phyloP scores from a whole-genome alignment of 1,140 invertebrate species.

The Eupeodes corollae region DNA sequence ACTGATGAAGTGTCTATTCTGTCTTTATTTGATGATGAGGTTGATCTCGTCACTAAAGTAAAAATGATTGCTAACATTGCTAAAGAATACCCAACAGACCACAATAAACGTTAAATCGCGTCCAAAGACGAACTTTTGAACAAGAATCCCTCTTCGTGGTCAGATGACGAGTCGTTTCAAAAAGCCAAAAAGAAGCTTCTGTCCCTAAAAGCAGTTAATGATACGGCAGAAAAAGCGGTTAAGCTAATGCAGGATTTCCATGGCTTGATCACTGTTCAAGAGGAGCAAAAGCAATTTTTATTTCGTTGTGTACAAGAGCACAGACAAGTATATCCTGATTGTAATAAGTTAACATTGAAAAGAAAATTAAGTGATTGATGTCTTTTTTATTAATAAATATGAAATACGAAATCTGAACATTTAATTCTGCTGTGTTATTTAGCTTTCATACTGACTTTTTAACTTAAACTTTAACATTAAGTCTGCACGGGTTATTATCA shows the following conservation, averaged over 20 bases:
- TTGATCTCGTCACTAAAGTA: conserved; percentile 10
- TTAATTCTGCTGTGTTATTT: too few species aligned
- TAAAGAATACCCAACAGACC: too few species aligned
- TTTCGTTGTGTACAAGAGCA: conserved; percentile 11
- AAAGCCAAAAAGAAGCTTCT: conserved; percentile 4
- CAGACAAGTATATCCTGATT: conserved; percentile 9
- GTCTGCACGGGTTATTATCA: too few species aligned
- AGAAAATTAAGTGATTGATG: too few species aligned
- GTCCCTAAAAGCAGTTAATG: conserved; percentile 18
- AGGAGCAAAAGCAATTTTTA: conserved; percentile 13
- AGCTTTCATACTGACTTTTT: too few species aligned
- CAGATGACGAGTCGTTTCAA: neutral
- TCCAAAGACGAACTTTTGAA: too few species aligned
- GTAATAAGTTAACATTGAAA: conserved; percentile 11
- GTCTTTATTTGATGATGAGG: conserved; percentile 13
- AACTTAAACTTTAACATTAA: too few species aligned
- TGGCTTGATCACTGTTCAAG: conserved; percentile 10
- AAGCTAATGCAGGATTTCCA: conserved; percentile 25
- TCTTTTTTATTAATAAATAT: too few species aligned
- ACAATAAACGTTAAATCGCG: too few species aligned
- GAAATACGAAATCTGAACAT: too few species aligned
- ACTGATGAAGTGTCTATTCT: conserved; percentile 9
- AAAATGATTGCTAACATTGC: too few species aligned
- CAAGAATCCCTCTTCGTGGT: neutral
- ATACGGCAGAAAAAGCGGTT: conserved; percentile 23